Conservation (phyloP, 2,113 vertebrate genomes). For the Sylvicapra grimmia region DNA sequence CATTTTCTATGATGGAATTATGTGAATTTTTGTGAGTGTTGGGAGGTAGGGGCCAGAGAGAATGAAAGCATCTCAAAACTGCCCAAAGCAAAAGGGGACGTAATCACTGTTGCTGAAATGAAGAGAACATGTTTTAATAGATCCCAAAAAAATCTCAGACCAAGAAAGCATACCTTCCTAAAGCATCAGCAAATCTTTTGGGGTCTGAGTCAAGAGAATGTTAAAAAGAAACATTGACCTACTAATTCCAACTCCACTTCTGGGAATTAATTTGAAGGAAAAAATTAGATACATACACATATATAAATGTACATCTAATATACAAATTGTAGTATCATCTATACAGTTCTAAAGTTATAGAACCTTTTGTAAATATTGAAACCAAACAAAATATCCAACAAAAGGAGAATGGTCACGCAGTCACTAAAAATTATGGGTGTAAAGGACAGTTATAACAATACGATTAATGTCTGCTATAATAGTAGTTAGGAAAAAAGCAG, state of each 20-base stretch:
- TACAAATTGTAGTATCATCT: not conserved
- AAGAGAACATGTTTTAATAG: conserved; percentile 31
- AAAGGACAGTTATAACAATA: not conserved
- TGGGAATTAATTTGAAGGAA: not conserved
- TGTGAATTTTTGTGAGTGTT: not conserved
- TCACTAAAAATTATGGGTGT: not conserved
- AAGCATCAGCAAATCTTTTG: conserved; percentile 21
- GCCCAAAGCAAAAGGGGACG: conserved; percentile 1
- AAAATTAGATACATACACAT: not conserved
- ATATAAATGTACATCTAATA: not conserved
- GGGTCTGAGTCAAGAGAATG: conserved; percentile 18
- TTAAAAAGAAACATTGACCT: conserved; percentile 26
- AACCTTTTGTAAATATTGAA: conserved; percentile 11
- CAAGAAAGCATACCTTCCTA: not conserved
- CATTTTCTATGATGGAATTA: conserved; percentile 36
- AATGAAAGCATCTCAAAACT: conserved; percentile 22
- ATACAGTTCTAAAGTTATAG: not conserved
- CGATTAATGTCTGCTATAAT: not conserved
- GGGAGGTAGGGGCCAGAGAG: accelerated
- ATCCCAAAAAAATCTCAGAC: conserved; percentile 22
- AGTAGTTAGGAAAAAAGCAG: not conserved
- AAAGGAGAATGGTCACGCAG: not conserved
- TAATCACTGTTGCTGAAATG: conserved; percentile 26
- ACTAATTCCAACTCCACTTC: conserved; percentile 6
- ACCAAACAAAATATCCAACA: not conserved